A percentile compares a stretch with the other conserved stretches of the same genome.
Conservation (phyloP, 1,140 invertebrate species). For the Sesamia nonagrioides region DNA sequence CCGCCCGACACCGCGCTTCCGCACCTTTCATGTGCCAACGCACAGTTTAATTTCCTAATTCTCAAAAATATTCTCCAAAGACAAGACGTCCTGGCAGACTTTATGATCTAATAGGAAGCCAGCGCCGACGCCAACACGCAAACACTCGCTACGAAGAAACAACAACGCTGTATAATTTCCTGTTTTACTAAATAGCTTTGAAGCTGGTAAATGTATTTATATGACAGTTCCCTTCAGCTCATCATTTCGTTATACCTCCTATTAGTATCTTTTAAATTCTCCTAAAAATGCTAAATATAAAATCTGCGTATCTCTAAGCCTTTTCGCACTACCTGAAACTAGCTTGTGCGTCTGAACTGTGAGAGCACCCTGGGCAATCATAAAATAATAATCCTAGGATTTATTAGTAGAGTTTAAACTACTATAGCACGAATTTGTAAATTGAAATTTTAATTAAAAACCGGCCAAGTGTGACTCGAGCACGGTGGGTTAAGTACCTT, state of each 20-base stretch:
- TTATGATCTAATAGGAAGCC: conserved; percentile 84
- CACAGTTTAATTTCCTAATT: conserved; percentile 84
- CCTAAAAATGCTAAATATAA: not conserved
- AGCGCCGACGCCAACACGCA: conserved; percentile 72
- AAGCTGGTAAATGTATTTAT: conserved; percentile 70
- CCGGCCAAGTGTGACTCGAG: too few species aligned
- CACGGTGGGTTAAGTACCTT: too few species aligned
- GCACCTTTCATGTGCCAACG: conserved; percentile 70
- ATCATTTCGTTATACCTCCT: conserved; percentile 31
- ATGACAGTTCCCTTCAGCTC: conserved; percentile 39
- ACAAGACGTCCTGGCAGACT: conserved; percentile 72
- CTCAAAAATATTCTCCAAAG: conserved; percentile 73
- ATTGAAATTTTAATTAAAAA: too few species aligned
- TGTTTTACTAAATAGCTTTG: conserved; percentile 80
- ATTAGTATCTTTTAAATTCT: conserved; percentile 9
- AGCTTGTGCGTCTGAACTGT: too few species aligned
- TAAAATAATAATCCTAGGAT: too few species aligned
- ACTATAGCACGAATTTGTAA: too few species aligned
- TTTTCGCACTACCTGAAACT: too few species aligned
- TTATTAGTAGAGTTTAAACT: too few species aligned
- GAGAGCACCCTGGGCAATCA: too few species aligned
- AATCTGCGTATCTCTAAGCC: not conserved
- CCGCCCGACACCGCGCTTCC: conserved; percentile 62
- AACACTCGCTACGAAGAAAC: conserved; percentile 69
- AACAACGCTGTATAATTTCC: conserved; percentile 82